Percentiles rank a stretch among this genome's conserved stretches.
Evolutionary conservation across 2,888 invertebrate genomes (phyloP).

Genomic region (Lasioglossum lativentre): DNA sequence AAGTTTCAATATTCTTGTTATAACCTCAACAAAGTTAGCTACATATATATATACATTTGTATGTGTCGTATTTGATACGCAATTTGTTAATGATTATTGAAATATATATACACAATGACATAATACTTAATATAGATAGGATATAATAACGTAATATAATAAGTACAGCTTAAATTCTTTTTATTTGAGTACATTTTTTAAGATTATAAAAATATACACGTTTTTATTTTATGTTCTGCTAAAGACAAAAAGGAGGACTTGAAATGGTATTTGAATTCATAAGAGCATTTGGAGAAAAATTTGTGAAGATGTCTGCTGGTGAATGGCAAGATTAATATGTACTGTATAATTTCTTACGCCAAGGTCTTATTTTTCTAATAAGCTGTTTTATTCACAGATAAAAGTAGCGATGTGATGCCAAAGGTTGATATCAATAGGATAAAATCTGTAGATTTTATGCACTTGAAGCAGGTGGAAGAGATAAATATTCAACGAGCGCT

Average conservation of each 20-base stretch:
- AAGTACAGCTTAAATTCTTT: neutral
- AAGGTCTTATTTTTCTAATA: neutral
- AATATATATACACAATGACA: neutral
- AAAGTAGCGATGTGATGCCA: slow-evolving; percentile 85
- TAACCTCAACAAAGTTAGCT: slow-evolving; percentile 16
- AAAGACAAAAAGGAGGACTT: neutral
- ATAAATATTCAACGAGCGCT: slow-evolving; percentile 91
- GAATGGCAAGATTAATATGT: slow-evolving; percentile 53
- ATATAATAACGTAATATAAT: neutral
- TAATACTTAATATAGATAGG: neutral
- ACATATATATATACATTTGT: neutral
- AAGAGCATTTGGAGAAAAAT: neutral
- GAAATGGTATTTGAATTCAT: neutral
- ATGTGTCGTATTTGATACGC: neutral
- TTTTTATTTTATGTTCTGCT: slow-evolving; percentile 9
- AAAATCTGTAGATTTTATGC: slow-evolving; percentile 89
- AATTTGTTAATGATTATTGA: neutral
- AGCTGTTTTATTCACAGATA: slow-evolving; percentile 41
- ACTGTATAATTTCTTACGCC: neutral
- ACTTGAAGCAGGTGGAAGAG: slow-evolving; percentile 92
- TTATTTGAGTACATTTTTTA: neutral
- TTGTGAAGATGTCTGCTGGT: slow-evolving; percentile 58
- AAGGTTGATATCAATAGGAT: slow-evolving; percentile 85
- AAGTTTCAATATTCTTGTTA: neutral
- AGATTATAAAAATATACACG: neutral